These are phyloP conservation scores for Lasioglossum zephyrum DNA, from an alignment of 2,888 invertebrate genomes.

Conservation along the genomic window DNA sequence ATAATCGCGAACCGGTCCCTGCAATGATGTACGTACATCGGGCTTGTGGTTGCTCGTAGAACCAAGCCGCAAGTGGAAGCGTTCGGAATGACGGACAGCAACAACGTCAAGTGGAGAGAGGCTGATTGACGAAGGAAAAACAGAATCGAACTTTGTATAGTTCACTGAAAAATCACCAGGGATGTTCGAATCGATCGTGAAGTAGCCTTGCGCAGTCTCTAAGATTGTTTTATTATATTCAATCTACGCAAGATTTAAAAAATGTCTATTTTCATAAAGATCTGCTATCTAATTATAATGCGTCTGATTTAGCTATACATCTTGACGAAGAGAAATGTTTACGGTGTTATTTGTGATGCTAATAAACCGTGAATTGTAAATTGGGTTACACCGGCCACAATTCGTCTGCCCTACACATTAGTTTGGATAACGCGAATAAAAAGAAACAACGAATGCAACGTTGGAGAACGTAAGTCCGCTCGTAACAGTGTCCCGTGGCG, in stretches of 20 bases:
- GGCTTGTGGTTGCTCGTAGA: conserved; percentile 1
- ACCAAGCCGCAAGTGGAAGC: neutral
- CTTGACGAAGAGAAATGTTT: neutral
- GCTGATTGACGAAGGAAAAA: neutral
- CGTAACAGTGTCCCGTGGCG: conserved; percentile 38
- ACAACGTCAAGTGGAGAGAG: neutral
- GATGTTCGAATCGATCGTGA: neutral
- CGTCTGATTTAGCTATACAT: neutral
- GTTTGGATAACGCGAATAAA: neutral
- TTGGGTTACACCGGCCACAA: neutral
- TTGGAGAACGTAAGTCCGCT: neutral
- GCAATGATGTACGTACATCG: conserved; percentile 20
- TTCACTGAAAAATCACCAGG: neutral
- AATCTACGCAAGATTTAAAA: neutral
- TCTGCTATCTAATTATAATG: neutral
- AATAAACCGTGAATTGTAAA: neutral
- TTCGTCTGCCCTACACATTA: neutral
- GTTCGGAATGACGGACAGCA: neutral
- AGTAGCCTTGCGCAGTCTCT: neutral
- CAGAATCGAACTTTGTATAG: neutral
- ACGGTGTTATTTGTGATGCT: neutral
- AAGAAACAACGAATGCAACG: conserved; percentile 1
- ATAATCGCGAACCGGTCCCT: conserved; percentile 62
- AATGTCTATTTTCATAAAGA: neutral
- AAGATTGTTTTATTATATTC: neutral